phyloP scores from a whole-genome alignment of 2,888 invertebrate genomes.

The Mythimna loreyi region DNA sequence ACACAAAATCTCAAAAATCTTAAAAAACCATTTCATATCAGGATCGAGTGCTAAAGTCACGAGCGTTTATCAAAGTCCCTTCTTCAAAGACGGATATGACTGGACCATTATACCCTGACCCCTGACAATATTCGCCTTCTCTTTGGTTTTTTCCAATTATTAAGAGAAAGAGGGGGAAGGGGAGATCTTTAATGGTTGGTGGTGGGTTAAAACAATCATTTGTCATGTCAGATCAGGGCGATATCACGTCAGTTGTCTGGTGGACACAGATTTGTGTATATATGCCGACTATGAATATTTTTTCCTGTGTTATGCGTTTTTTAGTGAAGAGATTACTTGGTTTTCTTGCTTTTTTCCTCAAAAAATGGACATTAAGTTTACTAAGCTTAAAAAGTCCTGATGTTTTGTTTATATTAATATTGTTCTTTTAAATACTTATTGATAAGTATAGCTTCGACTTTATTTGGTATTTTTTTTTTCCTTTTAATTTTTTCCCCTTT shows the following conservation, averaged over 20 bases:
- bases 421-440: too few species aligned
- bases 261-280: constrained; percentile 87
- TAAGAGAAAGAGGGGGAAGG: constrained; percentile 40
- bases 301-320: constrained; percentile 59
- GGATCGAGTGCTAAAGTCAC: constrained; percentile 52
- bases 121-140: constrained; percentile 20
- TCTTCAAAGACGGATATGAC: constrained; percentile 77
- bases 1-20: constrained; percentile 1
- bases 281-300: constrained; percentile 85
- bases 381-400: too few species aligned
- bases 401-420: too few species aligned
- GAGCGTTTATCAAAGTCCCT: constrained; percentile 78
- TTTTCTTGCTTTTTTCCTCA: constrained; percentile 12
- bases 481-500: too few species aligned
- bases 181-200: constrained; percentile 71
- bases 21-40: constrained; percentile 40
- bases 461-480: too few species aligned
- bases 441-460: too few species aligned
- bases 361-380: neutral
- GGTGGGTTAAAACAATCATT: constrained; percentile 77
- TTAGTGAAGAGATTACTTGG: constrained; percentile 9
- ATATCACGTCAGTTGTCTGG: constrained; percentile 82
- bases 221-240: constrained; percentile 87
- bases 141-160: constrained; percentile 20
- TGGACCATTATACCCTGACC: constrained; percentile 69